A percentile compares a stretch with the other conserved stretches of the same genome.
These are phyloP conservation scores for Cyprinodon tularosa DNA, from an alignment of 2,113 vertebrate species.

Conservation along the genomic window DNA sequence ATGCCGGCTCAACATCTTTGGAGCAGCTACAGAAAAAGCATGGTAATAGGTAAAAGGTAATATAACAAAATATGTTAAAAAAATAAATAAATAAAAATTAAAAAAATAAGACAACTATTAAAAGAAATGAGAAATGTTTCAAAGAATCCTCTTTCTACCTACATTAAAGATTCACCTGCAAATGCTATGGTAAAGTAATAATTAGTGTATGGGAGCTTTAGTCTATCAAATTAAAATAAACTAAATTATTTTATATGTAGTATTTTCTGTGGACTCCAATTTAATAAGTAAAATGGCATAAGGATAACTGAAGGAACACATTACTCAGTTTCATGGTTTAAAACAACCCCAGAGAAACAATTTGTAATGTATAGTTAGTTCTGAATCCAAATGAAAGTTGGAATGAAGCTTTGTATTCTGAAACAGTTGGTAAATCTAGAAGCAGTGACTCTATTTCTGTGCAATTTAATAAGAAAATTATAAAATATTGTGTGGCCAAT, in stretches of 20 bases:
- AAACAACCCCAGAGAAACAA: no score
- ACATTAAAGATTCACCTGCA: background rate
- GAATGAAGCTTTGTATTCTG: no score
- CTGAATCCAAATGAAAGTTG: background rate
- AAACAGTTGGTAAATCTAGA: background rate
- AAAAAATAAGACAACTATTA: background rate
- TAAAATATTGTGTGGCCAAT: background rate
- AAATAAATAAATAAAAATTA: no score
- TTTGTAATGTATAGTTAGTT: background rate
- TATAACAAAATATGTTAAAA: no score
- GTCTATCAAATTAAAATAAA: no score
- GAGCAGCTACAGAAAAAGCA: no score
- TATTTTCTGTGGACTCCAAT: background rate
- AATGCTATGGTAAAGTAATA: background rate
- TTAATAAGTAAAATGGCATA: background rate
- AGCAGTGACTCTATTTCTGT: no score
- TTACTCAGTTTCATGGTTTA: no score
- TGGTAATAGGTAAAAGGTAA: no score
- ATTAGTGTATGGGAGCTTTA: no score
- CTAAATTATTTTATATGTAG: background rate
- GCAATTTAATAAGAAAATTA: no score
- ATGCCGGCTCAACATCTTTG: no score
- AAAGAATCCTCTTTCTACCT: background rate
- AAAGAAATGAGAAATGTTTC: background rate
- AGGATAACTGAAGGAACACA: background rate